Evolutionary conservation across 2,113 vertebrate genomes (phyloP).

Genomic region (Spermophilus dauricus): DNA sequence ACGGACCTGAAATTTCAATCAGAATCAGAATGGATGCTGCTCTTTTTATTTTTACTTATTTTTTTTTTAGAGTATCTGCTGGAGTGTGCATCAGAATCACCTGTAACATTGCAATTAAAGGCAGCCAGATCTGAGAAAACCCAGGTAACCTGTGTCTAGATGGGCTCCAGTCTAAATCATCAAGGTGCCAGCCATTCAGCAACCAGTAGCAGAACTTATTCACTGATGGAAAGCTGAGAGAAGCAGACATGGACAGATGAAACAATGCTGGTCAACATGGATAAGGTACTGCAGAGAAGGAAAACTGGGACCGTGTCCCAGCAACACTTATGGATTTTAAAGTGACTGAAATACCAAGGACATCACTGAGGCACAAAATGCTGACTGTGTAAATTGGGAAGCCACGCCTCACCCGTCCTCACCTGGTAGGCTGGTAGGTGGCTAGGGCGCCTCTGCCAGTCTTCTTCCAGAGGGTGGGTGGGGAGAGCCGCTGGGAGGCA

Average conservation of each 20-base stretch:
- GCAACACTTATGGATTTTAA: neutral
- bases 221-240: neutral
- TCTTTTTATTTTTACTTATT: neutral
- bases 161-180: neutral
- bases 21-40: no score
- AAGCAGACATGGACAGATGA: neutral
- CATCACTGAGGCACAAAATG: neutral
- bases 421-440: no score
- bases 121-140: neutral
- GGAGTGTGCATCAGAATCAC: neutral
- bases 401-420: rapidly evolving
- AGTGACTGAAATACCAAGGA: neutral
- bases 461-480: no score
- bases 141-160: no score
- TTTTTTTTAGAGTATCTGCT: neutral
- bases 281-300: neutral
- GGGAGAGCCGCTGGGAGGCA: no score
- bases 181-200: neutral
- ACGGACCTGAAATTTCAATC: neutral
- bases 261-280: neutral
- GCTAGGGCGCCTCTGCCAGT: no score
- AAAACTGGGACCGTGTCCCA: neutral
- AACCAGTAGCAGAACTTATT: neutral
- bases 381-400: neutral
- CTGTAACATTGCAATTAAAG: neutral